A percentile compares a stretch with the other conserved stretches of the same genome.
Evolutionary conservation across 2,888 invertebrate species (phyloP).

Genomic region (Callosobruchus maculatus): DNA sequence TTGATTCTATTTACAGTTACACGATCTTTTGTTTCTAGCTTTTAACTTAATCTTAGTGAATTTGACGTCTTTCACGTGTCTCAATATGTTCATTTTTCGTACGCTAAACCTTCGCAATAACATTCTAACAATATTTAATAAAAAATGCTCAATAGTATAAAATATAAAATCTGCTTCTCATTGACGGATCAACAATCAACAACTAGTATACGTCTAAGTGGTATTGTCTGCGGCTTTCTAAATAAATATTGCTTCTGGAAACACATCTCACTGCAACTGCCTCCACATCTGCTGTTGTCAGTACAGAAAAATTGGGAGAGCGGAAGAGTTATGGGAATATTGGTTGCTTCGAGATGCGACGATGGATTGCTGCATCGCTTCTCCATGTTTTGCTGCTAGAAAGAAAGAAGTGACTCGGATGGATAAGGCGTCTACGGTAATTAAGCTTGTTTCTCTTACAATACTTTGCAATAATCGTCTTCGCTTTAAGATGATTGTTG

Average conservation of each 20-base stretch:
- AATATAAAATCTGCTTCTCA: constrained; percentile 26
- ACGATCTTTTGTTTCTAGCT: constrained; percentile 4
- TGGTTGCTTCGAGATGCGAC: not conserved
- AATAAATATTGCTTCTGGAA: not conserved
- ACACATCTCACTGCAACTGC: not conserved
- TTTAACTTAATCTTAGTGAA: constrained; percentile 34
- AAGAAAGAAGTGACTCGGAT: not conserved
- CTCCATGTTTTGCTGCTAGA: not conserved
- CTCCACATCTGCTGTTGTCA: not conserved
- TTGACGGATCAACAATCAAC: constrained; percentile 9
- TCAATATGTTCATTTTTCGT: constrained; percentile 26
- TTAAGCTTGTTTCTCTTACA: not conserved
- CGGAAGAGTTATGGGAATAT: not conserved
- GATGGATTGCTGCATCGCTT: not conserved
- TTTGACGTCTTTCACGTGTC: constrained; percentile 26
- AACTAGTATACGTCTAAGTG: not conserved
- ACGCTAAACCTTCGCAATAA: constrained; percentile 25
- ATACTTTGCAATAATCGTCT: not conserved
- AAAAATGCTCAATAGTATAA: constrained; percentile 20
- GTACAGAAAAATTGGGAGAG: not conserved
- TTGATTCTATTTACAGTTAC: not conserved
- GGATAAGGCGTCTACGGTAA: not conserved
- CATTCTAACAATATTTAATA: constrained; percentile 32
- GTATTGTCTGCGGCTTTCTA: not conserved
- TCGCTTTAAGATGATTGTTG: too few species aligned